Conservation (phyloP, 2,888 invertebrate genomes). For the Byasa hedistus region DNA sequence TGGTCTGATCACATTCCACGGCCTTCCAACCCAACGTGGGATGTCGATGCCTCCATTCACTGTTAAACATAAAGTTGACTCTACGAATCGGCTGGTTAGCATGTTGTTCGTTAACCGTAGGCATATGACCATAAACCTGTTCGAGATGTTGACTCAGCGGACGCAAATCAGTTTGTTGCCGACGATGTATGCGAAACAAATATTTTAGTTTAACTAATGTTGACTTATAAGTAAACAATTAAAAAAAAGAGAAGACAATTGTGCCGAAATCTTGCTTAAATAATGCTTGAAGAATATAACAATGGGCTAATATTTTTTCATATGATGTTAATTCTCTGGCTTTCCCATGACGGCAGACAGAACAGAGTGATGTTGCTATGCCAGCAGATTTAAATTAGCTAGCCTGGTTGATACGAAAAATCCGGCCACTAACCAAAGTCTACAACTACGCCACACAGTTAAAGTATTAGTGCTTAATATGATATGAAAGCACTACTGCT, state of each 20-base stretch:
- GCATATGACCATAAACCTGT: constrained; percentile 45
- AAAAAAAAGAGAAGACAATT: background rate
- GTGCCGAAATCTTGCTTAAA: no score
- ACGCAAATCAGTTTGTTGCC: constrained; percentile 38
- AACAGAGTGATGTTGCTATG: no score
- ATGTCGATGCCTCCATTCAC: constrained; percentile 27
- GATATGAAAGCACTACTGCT: no score
- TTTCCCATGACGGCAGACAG: no score
- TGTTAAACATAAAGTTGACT: constrained; percentile 34
- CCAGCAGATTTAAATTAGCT: no score
- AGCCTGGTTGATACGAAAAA: no score
- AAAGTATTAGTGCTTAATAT: no score
- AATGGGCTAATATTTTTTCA: no score
- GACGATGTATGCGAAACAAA: constrained; percentile 12
- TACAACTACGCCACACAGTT: no score
- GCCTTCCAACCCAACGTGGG: constrained; percentile 33
- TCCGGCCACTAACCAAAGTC: no score
- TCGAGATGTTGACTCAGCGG: constrained; percentile 49
- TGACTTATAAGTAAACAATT: background rate
- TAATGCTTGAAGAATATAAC: no score
- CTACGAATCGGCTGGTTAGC: constrained; percentile 45
- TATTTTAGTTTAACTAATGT: background rate
- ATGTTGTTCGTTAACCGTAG: constrained; percentile 45
- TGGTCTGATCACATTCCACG: constrained; percentile 47
- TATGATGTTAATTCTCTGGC: no score